Base-by-base conservation (phyloP, 2,113 vertebrate genomes). In the Lophius piscatorius region DNA sequence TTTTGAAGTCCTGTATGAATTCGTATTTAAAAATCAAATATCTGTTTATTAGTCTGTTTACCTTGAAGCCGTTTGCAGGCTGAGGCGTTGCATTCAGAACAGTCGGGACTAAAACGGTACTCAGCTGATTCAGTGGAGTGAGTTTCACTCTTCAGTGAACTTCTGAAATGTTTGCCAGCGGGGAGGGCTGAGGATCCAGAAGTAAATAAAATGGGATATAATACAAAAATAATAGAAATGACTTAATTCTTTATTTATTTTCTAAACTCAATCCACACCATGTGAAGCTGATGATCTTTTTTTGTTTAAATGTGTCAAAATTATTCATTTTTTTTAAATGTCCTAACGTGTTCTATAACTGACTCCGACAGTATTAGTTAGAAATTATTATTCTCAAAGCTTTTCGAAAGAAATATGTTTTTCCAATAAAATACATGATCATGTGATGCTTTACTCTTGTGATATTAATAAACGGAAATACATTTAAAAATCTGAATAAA, bases 161-260 rank as follows among this genome's bases (percentile, higher is more conserved):
- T 18, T 29, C 18, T 35, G 0, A 40, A 62, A 78, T 63, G 9
- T 50, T 21, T 47, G 45, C 31, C 64, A 80, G 39, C 20, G 9
- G 3, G n/a, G 0, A n/a, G 3, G 20, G 14, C 6, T 52, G 23
- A 68, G 18, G 51, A 65, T 20, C 36, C 23, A 18, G 35, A 24
- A 12, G 16, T 21, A 45, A 6, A 8, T 17, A 33, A 55, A 24
- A 54, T 14, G 45, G 31, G 28, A 57, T 65, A 72, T 66, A 54
- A 72, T 60, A 20, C 45, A 41, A 22, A 42, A 20, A 6, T 10
- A 9, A 40, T 9, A 73, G 49, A 63, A 5, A 35, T 35, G 23
- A 33, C 1, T 18, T 46, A n/a, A n/a, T n/a, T n/a, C n/a, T 63
- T 47, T 47, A 82, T 82, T 82, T 82, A 74, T 70, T 68, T 66